phyloP scores from a whole-genome alignment of 2,113 vertebrate genomes.

The Dissostichus mawsoni region DNA sequence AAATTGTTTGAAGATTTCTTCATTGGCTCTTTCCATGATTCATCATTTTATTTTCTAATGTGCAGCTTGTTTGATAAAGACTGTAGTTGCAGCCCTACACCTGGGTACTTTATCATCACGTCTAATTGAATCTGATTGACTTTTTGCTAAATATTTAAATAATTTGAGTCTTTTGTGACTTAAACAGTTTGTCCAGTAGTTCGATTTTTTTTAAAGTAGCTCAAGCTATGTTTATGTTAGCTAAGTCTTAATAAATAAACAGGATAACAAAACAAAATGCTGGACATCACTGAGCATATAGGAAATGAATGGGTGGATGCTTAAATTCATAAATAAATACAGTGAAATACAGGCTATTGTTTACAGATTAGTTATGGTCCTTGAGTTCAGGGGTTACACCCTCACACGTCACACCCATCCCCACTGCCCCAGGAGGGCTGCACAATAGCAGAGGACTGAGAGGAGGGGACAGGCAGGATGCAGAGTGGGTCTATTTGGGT shows the following conservation, averaged over 20 bases:
- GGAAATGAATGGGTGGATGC: not conserved
- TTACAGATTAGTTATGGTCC: not conserved
- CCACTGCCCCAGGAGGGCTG: not conserved
- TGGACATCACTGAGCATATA: not conserved
- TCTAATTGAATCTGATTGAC: too few species aligned
- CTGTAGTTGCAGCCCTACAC: too few species aligned
- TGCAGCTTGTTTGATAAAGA: too few species aligned
- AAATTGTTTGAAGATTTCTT: too few species aligned
- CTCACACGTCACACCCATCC: not conserved
- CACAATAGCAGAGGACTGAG: conserved; percentile 41
- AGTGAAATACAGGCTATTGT: not conserved
- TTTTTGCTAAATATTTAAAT: too few species aligned
- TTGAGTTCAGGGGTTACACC: not conserved
- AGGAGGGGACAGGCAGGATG: conserved; percentile 27
- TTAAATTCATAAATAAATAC: not conserved
- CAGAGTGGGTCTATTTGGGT: not conserved
- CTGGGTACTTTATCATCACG: too few species aligned
- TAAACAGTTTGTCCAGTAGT: too few species aligned
- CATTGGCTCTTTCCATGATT: too few species aligned
- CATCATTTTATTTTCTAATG: too few species aligned
- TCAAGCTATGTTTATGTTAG: too few species aligned
- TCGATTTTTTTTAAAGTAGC: too few species aligned
- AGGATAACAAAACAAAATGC: not conserved
- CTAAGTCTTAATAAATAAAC: not conserved
- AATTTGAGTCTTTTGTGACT: too few species aligned